Evolutionary conservation across 2,888 invertebrate species (phyloP).

Genomic region (Taphrorychus bicolor): DNA sequence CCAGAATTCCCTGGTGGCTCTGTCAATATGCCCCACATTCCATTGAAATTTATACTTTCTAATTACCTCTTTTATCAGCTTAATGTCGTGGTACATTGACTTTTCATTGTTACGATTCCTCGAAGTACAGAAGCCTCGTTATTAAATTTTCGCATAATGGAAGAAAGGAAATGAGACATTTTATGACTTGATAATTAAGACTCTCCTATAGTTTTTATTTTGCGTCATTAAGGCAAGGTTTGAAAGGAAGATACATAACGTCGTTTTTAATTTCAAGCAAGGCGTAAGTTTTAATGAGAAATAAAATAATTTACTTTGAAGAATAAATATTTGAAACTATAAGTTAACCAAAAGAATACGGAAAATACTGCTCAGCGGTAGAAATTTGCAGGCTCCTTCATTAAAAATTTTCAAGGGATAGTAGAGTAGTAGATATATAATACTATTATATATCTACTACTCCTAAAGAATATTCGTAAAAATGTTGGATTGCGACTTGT

Average conservation of each 20-base stretch:
- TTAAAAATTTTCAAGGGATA: background rate
- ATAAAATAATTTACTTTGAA: constrained; percentile 1
- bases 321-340: background rate
- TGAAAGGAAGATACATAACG: background rate
- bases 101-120: background rate
- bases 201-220: background rate
- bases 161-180: background rate
- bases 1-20: constrained; percentile 6
- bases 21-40: constrained; percentile 12
- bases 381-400: background rate
- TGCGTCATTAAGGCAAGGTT: background rate
- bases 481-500: background rate
- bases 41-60: constrained; percentile 26
- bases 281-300: background rate
- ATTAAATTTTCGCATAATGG: background rate
- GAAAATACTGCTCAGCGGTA: background rate
- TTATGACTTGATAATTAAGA: background rate
- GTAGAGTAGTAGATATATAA: too few species aligned
- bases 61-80: constrained; percentile 28
- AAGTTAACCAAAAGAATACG: background rate
- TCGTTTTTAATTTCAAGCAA: background rate
- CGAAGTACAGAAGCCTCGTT: background rate
- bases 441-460: too few species aligned
- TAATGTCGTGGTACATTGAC: constrained; percentile 15
- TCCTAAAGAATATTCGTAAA: background rate